phyloP scores from a whole-genome alignment of 1,140 invertebrate genomes.

The Drosophila baimaii region DNA sequence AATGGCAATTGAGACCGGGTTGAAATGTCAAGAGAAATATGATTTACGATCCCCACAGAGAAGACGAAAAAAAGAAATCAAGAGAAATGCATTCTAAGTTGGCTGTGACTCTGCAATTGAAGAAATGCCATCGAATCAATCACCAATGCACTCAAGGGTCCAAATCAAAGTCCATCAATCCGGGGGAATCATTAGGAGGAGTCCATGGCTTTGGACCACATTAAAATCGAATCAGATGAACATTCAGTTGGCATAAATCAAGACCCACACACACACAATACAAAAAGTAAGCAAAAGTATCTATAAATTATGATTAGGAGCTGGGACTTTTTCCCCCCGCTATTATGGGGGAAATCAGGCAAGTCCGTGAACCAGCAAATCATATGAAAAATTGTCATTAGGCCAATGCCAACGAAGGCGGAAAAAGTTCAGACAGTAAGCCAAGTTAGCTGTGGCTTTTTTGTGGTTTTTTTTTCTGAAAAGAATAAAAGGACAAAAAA shows the following conservation, averaged over 20 bases:
- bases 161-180: constrained; percentile 46
- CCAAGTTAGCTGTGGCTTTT: constrained; percentile 63
- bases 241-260: constrained; percentile 58
- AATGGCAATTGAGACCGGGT: constrained; percentile 65
- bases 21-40: constrained; percentile 80
- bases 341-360: constrained; percentile 61
- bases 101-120: constrained; percentile 17
- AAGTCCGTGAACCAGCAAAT: constrained; percentile 52
- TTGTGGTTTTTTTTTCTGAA: constrained; percentile 36
- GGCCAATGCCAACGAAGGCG: constrained; percentile 42
- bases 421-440: constrained; percentile 43
- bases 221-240: constrained; percentile 55
- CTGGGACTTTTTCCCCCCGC: not conserved
- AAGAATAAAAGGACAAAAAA: too few species aligned
- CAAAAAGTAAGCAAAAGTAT: constrained; percentile 48
- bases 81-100: constrained; percentile 31
- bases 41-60: constrained; percentile 69
- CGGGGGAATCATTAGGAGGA: constrained; percentile 4
- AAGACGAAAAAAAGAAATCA: constrained; percentile 32
- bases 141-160: constrained; percentile 19
- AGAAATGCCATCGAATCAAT: constrained; percentile 48
- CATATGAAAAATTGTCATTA: constrained; percentile 79
- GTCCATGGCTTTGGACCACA: constrained; percentile 25
- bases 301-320: constrained; percentile 78
- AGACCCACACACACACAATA: constrained; percentile 18